A percentile compares a stretch with the other conserved stretches of the same genome.
Conservation (phyloP, 1,140 invertebrate species). For the Kradibia gibbosae region DNA sequence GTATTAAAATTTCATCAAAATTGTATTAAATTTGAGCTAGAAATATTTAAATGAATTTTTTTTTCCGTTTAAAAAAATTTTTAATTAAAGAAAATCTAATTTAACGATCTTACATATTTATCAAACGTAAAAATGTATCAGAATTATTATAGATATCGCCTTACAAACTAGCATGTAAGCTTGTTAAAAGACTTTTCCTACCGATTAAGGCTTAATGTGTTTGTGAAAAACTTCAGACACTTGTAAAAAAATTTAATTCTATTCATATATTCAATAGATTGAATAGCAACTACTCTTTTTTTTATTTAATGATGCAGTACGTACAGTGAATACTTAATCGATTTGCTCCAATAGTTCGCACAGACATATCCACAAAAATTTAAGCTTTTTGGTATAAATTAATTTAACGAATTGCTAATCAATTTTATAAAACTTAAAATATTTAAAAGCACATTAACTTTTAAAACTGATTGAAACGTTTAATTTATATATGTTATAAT, state of each 20-base stretch:
- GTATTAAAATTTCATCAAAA: no score
- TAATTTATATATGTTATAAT: not conserved
- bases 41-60: no score
- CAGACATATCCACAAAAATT: not conserved
- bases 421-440: conserved; percentile 47
- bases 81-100: no score
- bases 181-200: conserved; percentile 25
- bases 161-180: not conserved
- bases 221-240: conserved; percentile 6
- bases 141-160: no score
- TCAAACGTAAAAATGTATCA: not conserved
- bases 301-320: conserved; percentile 48
- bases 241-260: conserved; percentile 21
- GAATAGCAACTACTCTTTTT: conserved; percentile 39
- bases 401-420: conserved; percentile 55
- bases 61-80: no score
- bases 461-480: not conserved
- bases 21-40: no score
- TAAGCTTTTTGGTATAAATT: conserved; percentile 46
- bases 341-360: conserved; percentile 23
- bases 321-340: conserved; percentile 25
- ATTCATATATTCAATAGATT: conserved; percentile 20
- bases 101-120: no score
- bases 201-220: conserved; percentile 26
- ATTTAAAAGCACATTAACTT: not conserved